Evolutionary conservation across 2,797 vertebrate species (phyloP).

Genomic region (Sciurus carolinensis): DNA sequence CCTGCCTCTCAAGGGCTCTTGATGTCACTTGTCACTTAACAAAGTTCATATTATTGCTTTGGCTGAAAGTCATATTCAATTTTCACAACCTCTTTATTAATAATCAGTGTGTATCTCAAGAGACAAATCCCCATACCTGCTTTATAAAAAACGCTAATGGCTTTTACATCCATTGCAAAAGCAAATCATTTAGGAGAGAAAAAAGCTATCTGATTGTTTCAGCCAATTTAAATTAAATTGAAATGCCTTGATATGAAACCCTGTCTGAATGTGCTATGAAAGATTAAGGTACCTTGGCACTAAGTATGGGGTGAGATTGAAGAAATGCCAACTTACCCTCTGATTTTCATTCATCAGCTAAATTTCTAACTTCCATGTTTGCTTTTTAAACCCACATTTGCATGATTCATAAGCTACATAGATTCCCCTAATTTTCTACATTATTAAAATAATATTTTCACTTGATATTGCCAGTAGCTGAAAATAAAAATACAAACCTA

Average conservation of each 20-base stretch:
- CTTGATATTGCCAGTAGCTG: neutral
- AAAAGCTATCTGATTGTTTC: slow-evolving; percentile 76
- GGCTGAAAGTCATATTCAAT: slow-evolving; percentile 79
- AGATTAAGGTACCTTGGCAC: neutral
- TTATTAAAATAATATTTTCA: neutral
- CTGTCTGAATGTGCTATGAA: slow-evolving; percentile 21
- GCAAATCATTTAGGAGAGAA: slow-evolving; percentile 74
- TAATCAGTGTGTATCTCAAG: slow-evolving; percentile 68
- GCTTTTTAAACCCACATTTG: neutral
- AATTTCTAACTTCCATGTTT: neutral
- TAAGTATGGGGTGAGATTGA: neutral
- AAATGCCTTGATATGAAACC: slow-evolving; percentile 65
- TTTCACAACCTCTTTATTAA: slow-evolving; percentile 81
- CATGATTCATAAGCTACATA: neutral
- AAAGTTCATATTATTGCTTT: slow-evolving; percentile 47
- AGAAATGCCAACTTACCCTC: slow-evolving; percentile 38
- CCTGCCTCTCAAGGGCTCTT: slow-evolving; percentile 73
- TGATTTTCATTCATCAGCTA: slow-evolving; percentile 46
- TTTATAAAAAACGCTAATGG: slow-evolving; percentile 68
- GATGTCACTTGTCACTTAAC: slow-evolving; percentile 81
- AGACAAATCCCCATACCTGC: slow-evolving; percentile 68
- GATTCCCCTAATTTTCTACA: neutral
- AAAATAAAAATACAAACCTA: neutral
- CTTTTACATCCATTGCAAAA: slow-evolving; percentile 75
- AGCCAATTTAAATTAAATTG: slow-evolving; percentile 79